Percentiles rank a stretch among this genome's conserved stretches.
Evolutionary conservation across 2,797 vertebrate genomes (phyloP).

Genomic region (Knipowitschia caucasica): DNA sequence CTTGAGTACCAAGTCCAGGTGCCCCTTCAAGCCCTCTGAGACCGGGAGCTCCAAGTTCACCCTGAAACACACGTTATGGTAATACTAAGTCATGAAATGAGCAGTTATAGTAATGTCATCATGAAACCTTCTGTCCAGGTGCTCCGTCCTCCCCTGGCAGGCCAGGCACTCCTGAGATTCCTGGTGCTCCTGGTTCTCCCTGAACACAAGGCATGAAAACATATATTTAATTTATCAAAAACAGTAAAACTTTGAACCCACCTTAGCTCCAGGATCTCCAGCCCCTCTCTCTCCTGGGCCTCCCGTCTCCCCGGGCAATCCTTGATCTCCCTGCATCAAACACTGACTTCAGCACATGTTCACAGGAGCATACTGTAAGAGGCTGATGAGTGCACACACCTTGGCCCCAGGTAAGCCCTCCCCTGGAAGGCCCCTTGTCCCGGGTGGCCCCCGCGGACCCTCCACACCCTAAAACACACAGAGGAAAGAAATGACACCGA

Average conservation of each 20-base stretch:
- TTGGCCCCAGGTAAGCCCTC: conserved; percentile 84
- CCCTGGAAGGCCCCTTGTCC: conserved; percentile 77
- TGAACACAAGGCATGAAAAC: conserved; percentile 41
- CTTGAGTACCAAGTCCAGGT: conserved; percentile 81
- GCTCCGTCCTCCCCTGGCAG: conserved; percentile 88
- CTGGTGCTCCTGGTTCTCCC: conserved; percentile 84
- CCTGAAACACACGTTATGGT: conserved; percentile 58
- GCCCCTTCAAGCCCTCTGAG: conserved; percentile 81
- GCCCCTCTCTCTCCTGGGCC: conserved; percentile 80
- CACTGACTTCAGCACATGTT: background rate
- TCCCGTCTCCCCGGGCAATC: conserved; percentile 81
- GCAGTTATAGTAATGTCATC: background rate
- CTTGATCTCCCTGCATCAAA: conserved; percentile 79
- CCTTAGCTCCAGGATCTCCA: conserved; percentile 82
- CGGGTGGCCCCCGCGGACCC: conserved; percentile 81
- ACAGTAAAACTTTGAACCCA: conserved; percentile 45
- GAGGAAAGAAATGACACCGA: background rate
- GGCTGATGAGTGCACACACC: conserved; percentile 54
- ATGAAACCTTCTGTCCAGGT: conserved; percentile 84
- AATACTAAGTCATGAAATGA: background rate
- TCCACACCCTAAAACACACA: conserved; percentile 73
- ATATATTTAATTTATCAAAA: background rate
- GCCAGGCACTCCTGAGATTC: conserved; percentile 82
- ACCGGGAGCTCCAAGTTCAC: conserved; percentile 80
- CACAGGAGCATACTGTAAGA: background rate